A percentile compares a stretch with the other conserved stretches of the same genome.
Evolutionary conservation across 2,113 vertebrate species (phyloP).

Genomic region (Semicossyphus pulcher): DNA sequence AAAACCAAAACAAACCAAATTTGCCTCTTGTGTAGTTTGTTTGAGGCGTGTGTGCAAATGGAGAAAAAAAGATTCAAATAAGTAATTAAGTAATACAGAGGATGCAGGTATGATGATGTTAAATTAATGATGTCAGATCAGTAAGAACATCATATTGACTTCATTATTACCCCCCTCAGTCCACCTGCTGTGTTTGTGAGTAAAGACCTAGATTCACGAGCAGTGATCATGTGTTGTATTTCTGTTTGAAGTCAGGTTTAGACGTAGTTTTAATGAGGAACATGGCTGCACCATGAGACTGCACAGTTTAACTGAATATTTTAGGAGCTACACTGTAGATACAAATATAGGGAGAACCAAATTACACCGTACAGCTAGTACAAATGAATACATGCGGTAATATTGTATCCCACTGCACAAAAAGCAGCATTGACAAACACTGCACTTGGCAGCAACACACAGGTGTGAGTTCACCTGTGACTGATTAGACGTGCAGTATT

Average conservation of each 20-base stretch:
- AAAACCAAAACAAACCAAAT: too few species aligned
- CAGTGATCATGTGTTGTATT: slow-evolving; percentile 7
- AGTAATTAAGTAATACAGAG: background rate
- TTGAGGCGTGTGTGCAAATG: too few species aligned
- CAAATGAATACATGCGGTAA: background rate
- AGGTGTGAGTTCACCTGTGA: background rate
- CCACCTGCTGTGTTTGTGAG: slow-evolving; percentile 17
- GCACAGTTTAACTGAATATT: background rate
- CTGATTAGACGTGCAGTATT: background rate
- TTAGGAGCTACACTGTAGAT: too few species aligned
- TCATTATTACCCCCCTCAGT: background rate
- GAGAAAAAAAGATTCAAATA: too few species aligned
- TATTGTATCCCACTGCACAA: background rate
- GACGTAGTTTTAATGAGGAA: slow-evolving; percentile 27
- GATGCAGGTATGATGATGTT: background rate
- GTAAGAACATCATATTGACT: background rate
- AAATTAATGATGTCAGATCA: background rate
- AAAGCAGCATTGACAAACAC: background rate
- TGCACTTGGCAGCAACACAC: slow-evolving; percentile 1
- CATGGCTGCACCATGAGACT: slow-evolving; percentile 1
- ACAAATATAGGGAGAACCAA: background rate
- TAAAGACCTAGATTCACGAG: slow-evolving; percentile 14
- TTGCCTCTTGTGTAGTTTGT: too few species aligned
- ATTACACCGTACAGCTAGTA: background rate
- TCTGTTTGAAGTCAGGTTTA: slow-evolving; percentile 17